phyloP scores from a whole-genome alignment of 2,113 vertebrate genomes.

The Corythornis cristatus region DNA sequence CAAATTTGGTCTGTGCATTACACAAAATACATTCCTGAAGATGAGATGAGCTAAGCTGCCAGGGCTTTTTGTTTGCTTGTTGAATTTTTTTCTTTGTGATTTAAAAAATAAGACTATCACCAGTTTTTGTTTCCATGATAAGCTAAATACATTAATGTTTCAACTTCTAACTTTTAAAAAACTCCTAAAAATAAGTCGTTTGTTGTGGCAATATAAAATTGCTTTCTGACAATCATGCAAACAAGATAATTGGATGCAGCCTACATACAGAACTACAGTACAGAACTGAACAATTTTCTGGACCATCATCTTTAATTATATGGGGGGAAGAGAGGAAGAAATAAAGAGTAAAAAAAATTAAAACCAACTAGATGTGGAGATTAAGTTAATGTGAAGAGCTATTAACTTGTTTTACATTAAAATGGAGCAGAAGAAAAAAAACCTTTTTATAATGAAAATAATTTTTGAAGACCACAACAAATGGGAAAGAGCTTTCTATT shows the following conservation, averaged over 20 bases:
- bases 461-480: background rate
- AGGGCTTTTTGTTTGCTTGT: background rate
- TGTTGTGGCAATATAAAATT: background rate
- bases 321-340: background rate
- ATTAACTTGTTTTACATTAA: background rate
- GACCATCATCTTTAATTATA: background rate
- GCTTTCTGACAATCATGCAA: background rate
- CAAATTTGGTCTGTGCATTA: fast-evolving
- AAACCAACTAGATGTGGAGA: background rate
- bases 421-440: background rate
- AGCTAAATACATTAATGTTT: background rate
- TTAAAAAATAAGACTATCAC: background rate
- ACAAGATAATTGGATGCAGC: background rate
- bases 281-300: background rate
- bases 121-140: background rate
- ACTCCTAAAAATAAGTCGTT: background rate
- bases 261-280: background rate
- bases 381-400: background rate
- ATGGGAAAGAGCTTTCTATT: background rate
- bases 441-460: background rate
- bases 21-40: background rate
- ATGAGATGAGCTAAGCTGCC: background rate
- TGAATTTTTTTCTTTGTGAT: background rate
- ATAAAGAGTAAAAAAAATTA: background rate
- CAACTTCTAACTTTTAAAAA: background rate